Base-by-base conservation (phyloP, 2,113 vertebrate species). In the Notothenia coriiceps region DNA sequence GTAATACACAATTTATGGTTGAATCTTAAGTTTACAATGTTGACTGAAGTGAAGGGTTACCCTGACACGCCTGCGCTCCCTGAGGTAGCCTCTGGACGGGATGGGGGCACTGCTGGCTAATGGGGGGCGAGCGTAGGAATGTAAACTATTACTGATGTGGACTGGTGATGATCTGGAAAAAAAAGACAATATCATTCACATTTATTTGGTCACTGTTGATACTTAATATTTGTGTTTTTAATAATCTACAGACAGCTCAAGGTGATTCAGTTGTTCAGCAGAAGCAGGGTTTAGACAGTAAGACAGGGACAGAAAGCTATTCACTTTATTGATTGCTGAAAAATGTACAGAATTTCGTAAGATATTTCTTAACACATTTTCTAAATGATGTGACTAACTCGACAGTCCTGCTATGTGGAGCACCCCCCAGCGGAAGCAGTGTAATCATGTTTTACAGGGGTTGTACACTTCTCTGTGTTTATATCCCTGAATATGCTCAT, bases 121-220 rank as follows among this genome's bases (percentile, higher is more conserved):
- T 18, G 98, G 98, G 79, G 98, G 98, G 66, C 98, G 97, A 75
- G 98, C 98, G 60, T 99, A 99, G 96, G 98, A 99, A 99, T 99
- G 98, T 98, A 99, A 99, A 98, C 98, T 99, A 95, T 97, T 99
- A 93, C 97, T 99, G 93, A 99, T 98, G 93, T 98, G 97, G 88
- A 99, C 97, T 86, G 98, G 98, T 95, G 98, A 98, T 92, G 98
- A 98, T 95, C 98, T 99, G 89, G 74, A 87, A 86, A 87, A 59
- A 59, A 40, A 50, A 3, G 12, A 57, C 33, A 74, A 67, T n/a
- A n/a, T n/a, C 43, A 80, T 20, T 18, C 62, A 81, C 49, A 49
- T 11, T 50, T 64, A 47, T 59, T 52, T 35, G 54, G 9, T 60
- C 2, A 50, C 29, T 12, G 6, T 15, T 50, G 4, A 74, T 25